Evolutionary conservation across 2,113 vertebrate genomes (phyloP).

Genomic region (Dolichallabes microphthalmus): DNA sequence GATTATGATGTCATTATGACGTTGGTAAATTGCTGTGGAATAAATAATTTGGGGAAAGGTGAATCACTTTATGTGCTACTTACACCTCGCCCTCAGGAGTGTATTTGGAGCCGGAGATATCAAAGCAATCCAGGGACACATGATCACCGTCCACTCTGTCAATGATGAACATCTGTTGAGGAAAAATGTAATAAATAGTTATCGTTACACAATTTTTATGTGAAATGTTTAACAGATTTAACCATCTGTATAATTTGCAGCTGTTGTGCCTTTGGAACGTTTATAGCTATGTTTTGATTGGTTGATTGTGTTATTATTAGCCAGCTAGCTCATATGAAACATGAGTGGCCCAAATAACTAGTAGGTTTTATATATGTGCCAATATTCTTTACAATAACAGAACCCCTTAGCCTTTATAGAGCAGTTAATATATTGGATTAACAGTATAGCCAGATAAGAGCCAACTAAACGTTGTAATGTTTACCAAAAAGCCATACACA

Average conservation of each 20-base stretch:
- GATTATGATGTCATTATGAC: neutral
- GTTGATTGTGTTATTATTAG: neutral
- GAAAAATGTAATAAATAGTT: neutral
- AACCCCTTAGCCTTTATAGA: neutral
- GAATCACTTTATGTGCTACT: constrained; percentile 61
- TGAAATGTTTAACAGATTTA: neutral
- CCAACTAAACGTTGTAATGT: neutral
- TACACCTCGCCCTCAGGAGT: constrained; percentile 94
- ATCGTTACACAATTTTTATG: neutral
- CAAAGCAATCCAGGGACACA: constrained; percentile 81
- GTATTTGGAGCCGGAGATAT: constrained; percentile 91
- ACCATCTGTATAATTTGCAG: neutral
- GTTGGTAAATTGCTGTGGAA: neutral
- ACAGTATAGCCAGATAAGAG: neutral
- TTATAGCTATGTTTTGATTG: too few relatives aligned
- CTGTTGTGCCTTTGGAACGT: too few relatives aligned
- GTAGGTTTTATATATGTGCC: neutral
- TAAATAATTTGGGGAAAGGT: neutral
- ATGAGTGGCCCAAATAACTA: neutral
- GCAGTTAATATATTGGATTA: neutral
- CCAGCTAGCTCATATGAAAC: neutral
- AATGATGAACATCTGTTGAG: constrained; percentile 84
- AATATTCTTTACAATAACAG: neutral
- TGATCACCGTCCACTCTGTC: constrained; percentile 80
- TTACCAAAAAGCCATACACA: constrained; percentile 54